These are phyloP conservation scores for Spialia ferax DNA, from an alignment of 2,888 invertebrate genomes.

Conservation along the genomic window DNA sequence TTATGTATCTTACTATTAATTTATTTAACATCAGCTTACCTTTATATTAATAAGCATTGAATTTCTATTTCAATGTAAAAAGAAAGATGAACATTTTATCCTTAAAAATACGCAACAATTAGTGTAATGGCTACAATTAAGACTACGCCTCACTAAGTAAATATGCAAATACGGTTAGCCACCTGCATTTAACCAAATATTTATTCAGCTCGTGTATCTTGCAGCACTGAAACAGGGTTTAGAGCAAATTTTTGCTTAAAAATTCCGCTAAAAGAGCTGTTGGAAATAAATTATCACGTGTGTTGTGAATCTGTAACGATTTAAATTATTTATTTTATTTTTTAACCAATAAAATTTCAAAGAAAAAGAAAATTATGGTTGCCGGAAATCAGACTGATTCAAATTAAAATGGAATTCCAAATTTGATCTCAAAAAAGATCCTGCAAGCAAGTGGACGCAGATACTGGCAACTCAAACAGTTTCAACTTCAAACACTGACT, in stretches of 20 bases:
- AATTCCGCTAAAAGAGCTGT: slow-evolving; percentile 10
- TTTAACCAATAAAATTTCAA: no score
- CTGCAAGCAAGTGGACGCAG: neutral
- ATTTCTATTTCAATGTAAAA: neutral
- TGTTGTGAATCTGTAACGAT: no score
- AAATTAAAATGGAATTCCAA: neutral
- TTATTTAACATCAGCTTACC: no score
- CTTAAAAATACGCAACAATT: slow-evolving; percentile 2
- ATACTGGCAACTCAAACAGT: neutral
- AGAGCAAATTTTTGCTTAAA: neutral
- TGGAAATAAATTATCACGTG: slow-evolving; percentile 7
- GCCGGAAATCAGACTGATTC: neutral
- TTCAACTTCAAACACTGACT: neutral
- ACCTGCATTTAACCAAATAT: slow-evolving; percentile 28
- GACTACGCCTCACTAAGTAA: slow-evolving; percentile 12
- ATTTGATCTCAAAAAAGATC: neutral
- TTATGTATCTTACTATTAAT: no score
- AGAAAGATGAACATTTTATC: neutral
- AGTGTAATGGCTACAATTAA: slow-evolving; percentile 14
- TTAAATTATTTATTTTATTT: no score
- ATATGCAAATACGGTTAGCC: slow-evolving; percentile 30
- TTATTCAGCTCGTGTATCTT: slow-evolving; percentile 31
- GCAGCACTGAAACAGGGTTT: slow-evolving; percentile 8
- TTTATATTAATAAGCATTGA: no score
- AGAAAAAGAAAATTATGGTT: neutral